Evolutionary conservation across 2,888 invertebrate genomes (phyloP).

Genomic region (Sminthurides aquaticus): DNA sequence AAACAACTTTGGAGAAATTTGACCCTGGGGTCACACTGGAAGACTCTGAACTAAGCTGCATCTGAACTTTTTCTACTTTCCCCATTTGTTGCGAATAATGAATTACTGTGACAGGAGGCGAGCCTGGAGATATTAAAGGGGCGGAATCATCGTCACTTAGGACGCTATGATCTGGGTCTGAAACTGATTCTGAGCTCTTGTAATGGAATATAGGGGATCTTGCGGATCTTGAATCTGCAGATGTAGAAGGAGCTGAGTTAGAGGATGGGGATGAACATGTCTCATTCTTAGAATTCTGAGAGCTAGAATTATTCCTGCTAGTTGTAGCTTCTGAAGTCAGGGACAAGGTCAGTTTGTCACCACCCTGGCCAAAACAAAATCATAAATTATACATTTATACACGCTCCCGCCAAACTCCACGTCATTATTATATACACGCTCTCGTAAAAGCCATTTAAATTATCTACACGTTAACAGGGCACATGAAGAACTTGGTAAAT

Average conservation of each 20-base stretch:
- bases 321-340: constrained; percentile 30
- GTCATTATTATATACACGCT: too few relatives aligned
- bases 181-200: constrained; percentile 16
- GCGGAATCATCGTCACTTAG: constrained; percentile 34
- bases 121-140: constrained; percentile 32
- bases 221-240: too few relatives aligned
- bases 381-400: too few relatives aligned
- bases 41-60: constrained; percentile 33
- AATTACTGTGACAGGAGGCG: constrained; percentile 56
- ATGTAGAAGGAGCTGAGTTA: not conserved
- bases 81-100: constrained; percentile 54
- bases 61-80: constrained; percentile 49
- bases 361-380: constrained; percentile 38
- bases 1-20: constrained; percentile 13
- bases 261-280: not conserved
- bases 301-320: not conserved
- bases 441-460: too few relatives aligned
- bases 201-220: too few relatives aligned
- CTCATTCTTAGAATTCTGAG: too few relatives aligned
- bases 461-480: too few relatives aligned
- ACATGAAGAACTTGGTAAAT: too few relatives aligned
- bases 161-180: constrained; percentile 25
- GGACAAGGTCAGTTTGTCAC: constrained; percentile 43
- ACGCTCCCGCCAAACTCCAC: too few relatives aligned
- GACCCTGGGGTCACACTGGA: constrained; percentile 26